Evolutionary conservation across 2,797 vertebrate species (phyloP).

Genomic region (Alauda arvensis): DNA sequence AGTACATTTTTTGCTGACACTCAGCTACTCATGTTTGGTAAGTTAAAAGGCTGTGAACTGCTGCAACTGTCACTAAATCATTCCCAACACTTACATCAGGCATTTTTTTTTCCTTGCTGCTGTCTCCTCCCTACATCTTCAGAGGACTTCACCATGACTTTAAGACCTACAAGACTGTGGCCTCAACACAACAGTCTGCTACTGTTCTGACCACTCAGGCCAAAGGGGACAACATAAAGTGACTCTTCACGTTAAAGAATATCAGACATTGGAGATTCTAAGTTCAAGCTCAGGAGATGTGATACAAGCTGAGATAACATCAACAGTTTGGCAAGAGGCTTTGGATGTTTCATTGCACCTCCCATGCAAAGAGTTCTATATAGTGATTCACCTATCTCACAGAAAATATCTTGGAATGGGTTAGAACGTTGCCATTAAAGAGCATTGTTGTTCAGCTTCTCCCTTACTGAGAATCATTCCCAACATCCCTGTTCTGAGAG

Average conservation of each 20-base stretch:
- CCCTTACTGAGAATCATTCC: background rate
- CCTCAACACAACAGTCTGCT: background rate
- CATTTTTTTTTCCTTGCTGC: background rate
- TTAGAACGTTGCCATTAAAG: background rate
- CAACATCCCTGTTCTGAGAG: background rate
- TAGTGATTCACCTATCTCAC: background rate
- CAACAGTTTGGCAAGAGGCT: background rate
- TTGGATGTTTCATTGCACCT: background rate
- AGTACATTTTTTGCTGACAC: background rate
- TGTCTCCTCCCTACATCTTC: background rate
- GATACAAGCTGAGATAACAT: background rate
- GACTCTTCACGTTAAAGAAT: background rate
- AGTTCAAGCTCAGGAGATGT: background rate
- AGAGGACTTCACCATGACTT: background rate
- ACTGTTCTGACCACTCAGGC: background rate
- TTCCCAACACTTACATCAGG: background rate
- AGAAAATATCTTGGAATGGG: background rate
- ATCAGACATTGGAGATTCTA: background rate
- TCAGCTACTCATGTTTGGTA: background rate
- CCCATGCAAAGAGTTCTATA: background rate
- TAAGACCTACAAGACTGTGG: background rate
- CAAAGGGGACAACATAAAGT: background rate
- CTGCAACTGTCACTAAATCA: background rate
- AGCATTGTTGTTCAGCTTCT: background rate
- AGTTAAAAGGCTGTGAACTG: background rate